phyloP scores from a whole-genome alignment of 2,888 invertebrate genomes.

The Eudasyphora cyanicolor region DNA sequence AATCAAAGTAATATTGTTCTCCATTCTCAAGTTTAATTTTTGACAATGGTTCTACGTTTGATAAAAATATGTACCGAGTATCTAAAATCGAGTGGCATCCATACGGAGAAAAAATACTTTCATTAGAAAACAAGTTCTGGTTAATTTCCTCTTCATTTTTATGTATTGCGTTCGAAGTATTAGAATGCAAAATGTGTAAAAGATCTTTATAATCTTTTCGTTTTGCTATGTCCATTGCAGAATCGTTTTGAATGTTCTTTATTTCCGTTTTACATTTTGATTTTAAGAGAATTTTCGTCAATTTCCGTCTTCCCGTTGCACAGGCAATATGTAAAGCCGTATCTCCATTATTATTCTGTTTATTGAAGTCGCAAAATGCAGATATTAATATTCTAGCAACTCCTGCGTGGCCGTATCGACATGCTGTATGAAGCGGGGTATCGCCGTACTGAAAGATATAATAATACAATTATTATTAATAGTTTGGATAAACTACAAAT shows the following conservation, averaged over 20 bases:
- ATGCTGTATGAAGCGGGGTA: conserved; percentile 95
- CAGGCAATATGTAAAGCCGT: conserved; percentile 96
- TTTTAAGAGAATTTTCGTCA: conserved; percentile 93
- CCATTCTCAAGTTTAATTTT: conserved; percentile 92
- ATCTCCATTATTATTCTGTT: conserved; percentile 97
- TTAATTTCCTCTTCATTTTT: conserved; percentile 52
- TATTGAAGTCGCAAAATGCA: conserved; percentile 91
- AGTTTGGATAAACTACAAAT: no score
- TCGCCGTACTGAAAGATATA: conserved; percentile 90
- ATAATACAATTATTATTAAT: no score
- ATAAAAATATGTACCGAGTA: conserved; percentile 90
- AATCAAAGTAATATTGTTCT: conserved; percentile 95
- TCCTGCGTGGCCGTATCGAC: conserved; percentile 97
- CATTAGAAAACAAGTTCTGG: conserved; percentile 68
- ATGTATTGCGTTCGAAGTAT: neutral
- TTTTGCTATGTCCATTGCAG: conserved; percentile 92
- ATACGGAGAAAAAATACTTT: conserved; percentile 90
- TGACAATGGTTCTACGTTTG: conserved; percentile 91
- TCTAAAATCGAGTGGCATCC: conserved; percentile 95
- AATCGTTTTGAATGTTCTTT: conserved; percentile 85
- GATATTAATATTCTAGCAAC: conserved; percentile 96
- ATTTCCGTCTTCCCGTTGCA: conserved; percentile 94
- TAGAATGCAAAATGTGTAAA: conserved; percentile 85
- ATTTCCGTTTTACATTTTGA: conserved; percentile 88
- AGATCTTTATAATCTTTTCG: conserved; percentile 93